Evolutionary conservation across 2,888 invertebrate genomes (phyloP), one percentile per base, ranked within the genome.

Genomic region (Drosophila bunnanda): DNA sequence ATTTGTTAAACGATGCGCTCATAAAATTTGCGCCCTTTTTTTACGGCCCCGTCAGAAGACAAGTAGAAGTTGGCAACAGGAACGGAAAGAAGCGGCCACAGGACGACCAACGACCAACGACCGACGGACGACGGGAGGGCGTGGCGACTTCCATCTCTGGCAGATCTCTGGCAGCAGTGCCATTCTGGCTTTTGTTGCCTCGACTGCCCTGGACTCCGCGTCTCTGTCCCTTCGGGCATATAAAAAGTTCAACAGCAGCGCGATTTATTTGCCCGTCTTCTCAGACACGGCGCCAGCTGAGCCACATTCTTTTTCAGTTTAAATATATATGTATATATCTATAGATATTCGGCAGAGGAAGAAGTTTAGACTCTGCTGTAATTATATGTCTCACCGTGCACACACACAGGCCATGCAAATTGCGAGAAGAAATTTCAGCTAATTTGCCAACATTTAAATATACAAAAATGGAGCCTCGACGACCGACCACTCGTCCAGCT

Each of bases 1-100:
- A 92, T 92, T 92, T 92, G 91, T 91, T 92, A 92, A 92, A 92
- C 90, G 92, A 92, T 91, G 91, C 87, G 90, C 91, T 91, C 92
- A 91, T 92, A 92, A 91, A 92, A 91, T 90, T 91, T 89, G 88
- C 78, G 82, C 80, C 82, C 77, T 78, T 75, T 64, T 82, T 71
- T 71, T 80, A 76, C 68, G 77, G 76, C 75, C 44, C 73, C 71
- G 64, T 75, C 52, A 25, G 54, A 50, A 36, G 38, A 46, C 30
- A 22, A 53, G 66, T 60, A 46, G 77, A 82, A 75, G 61, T 71
- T 80, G 80, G 68, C 82, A 74, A 59, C 69, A 44, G 68, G 78
- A 74, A 61, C 39, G 44, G 38, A 62, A 64, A 61, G 71, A 41
- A 25, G 38, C 34, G 67, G 46, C 67, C 64, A 69, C 87, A 82